Percentiles rank a stretch among this genome's conserved stretches.
Conservation (phyloP, 2,888 invertebrate species). For the Ormyrus nitidulus region DNA sequence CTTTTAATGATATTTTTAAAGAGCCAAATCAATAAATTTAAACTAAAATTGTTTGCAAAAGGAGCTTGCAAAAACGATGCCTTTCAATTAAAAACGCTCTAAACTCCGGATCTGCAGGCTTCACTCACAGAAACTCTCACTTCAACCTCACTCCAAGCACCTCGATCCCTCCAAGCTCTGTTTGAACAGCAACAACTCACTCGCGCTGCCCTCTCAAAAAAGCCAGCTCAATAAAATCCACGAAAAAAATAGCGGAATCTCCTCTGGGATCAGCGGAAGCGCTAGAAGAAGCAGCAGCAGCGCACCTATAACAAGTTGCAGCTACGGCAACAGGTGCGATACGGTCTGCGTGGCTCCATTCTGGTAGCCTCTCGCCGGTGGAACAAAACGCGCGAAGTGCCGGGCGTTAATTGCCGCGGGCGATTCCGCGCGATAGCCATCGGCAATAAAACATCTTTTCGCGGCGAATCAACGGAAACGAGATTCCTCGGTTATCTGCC, state of each 20-base stretch:
- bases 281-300: background rate
- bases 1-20: no score
- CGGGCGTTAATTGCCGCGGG: constrained; percentile 49
- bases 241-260: no score
- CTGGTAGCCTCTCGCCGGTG: background rate
- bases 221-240: background rate
- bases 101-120: no score
- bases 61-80: no score
- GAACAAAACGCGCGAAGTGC: constrained; percentile 45
- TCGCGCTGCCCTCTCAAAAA: background rate
- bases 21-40: no score
- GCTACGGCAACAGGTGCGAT: constrained; percentile 66
- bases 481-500: constrained; percentile 21
- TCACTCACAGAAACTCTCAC: no score
- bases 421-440: constrained; percentile 46
- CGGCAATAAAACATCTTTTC: constrained; percentile 34
- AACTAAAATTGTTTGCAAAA: no score
- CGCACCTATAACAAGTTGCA: constrained; percentile 29
- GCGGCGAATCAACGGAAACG: constrained; percentile 29
- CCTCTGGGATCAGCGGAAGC: background rate
- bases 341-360: constrained; percentile 60
- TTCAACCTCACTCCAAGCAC: no score
- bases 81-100: no score
- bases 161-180: no score
- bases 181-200: background rate